Conservation (phyloP, 2,888 invertebrate genomes). For the Epistrophella euchroma region DNA sequence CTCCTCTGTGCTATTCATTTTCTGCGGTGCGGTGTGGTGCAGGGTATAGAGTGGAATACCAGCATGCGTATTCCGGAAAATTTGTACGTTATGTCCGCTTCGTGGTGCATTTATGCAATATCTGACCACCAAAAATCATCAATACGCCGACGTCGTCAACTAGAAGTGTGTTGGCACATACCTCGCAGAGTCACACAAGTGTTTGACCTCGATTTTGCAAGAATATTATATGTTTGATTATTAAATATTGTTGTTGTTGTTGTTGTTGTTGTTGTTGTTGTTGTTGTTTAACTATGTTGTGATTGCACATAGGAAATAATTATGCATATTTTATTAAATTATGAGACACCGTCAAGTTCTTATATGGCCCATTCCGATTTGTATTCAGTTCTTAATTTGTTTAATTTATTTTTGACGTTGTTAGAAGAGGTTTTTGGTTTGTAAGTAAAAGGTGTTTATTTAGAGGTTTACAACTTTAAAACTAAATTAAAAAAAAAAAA, state of each 20-base stretch:
- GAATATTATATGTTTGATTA: conserved; percentile 45
- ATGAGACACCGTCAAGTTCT: background rate
- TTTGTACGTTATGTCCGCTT: conserved; percentile 46
- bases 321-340: background rate
- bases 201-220: conserved; percentile 68
- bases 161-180: conserved; percentile 88
- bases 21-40: background rate
- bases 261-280: background rate
- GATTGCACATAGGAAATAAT: conserved; percentile 14
- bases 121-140: conserved; percentile 58
- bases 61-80: conserved; percentile 65
- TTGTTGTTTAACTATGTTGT: background rate
- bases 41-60: conserved; percentile 1
- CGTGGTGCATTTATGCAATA: conserved; percentile 64
- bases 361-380: background rate
- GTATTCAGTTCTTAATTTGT: too few relatives aligned
- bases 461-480: too few relatives aligned
- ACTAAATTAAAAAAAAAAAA: too few relatives aligned
- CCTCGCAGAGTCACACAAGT: conserved; percentile 86
- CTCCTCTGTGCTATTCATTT: conserved; percentile 26
- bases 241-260: conserved; percentile 7
- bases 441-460: too few relatives aligned
- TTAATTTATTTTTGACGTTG: too few relatives aligned
- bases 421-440: too few relatives aligned
- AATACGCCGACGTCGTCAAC: conserved; percentile 3